A percentile compares a stretch with the other conserved stretches of the same genome.
These are phyloP conservation scores for Sinella curviseta DNA, from an alignment of 1,140 invertebrate genomes.

Conservation along the genomic window DNA sequence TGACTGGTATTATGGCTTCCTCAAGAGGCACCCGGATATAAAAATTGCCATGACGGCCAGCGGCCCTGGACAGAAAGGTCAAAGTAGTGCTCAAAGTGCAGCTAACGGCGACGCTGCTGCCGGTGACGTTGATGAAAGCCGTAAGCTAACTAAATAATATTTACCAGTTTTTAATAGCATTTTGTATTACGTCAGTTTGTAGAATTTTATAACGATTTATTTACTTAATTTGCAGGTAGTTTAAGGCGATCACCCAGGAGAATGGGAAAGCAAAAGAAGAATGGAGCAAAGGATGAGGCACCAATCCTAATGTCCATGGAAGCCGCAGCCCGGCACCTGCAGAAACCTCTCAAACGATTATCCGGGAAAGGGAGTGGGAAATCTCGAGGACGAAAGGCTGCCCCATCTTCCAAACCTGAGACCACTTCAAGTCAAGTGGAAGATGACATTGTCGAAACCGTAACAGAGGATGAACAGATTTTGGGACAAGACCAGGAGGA, in stretches of 20 bases:
- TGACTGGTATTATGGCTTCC: conserved; percentile 50
- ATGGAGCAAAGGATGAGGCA: not conserved
- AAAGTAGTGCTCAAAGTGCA: not conserved
- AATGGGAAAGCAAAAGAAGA: not conserved
- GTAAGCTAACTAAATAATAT: not conserved
- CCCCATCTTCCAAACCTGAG: not conserved
- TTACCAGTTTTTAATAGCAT: not conserved
- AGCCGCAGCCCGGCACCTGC: not conserved
- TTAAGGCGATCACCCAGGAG: not conserved
- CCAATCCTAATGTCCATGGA: not conserved
- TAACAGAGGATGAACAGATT: not conserved
- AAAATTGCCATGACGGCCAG: conserved; percentile 13
- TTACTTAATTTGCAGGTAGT: not conserved
- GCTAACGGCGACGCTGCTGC: not conserved
- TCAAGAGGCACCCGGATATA: conserved; percentile 46
- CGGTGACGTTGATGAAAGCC: not conserved
- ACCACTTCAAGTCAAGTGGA: not conserved
- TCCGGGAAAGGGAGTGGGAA: not conserved
- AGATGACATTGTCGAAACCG: not conserved
- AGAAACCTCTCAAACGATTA: not conserved
- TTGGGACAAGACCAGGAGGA: not conserved
- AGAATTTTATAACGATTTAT: not conserved
- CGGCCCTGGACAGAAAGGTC: not conserved
- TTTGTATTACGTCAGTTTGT: too few species aligned
- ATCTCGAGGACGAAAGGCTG: not conserved